Evolutionary conservation across 2,888 invertebrate genomes (phyloP).

Genomic region (Sialis fuliginosa): DNA sequence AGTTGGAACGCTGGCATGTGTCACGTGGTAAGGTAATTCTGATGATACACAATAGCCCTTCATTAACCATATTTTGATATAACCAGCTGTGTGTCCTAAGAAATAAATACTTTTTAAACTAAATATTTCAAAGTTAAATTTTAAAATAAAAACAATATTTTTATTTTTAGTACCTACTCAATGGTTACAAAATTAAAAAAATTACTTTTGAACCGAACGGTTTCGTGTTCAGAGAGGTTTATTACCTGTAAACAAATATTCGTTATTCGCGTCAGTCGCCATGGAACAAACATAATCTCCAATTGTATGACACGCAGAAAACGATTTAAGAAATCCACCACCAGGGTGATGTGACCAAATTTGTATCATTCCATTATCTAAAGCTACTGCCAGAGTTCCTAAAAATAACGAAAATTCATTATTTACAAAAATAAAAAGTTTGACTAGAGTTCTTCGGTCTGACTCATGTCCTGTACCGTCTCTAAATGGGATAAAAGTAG

Average conservation of each 20-base stretch:
- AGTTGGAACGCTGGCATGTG: conserved; percentile 28
- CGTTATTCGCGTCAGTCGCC: conserved; percentile 49
- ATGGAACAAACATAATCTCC: conserved; percentile 51
- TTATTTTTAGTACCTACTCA: too few relatives aligned
- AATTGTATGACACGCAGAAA: conserved; percentile 46
- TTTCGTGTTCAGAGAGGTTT: neutral
- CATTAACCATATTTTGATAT: conserved; percentile 65
- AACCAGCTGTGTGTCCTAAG: conserved; percentile 42
- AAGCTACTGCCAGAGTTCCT: conserved; percentile 51
- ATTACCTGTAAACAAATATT: conserved; percentile 53
- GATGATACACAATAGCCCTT: conserved; percentile 41
- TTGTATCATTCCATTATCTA: conserved; percentile 61
- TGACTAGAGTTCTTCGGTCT: too few relatives aligned
- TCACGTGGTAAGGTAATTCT: too few relatives aligned
- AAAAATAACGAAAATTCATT: conserved; percentile 3
- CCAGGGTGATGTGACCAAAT: conserved; percentile 66
- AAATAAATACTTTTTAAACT: conserved; percentile 1
- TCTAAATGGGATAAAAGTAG: too few relatives aligned
- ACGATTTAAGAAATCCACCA: conserved; percentile 52
- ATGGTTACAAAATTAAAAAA: too few relatives aligned
- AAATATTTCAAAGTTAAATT: too few relatives aligned
- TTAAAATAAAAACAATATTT: too few relatives aligned
- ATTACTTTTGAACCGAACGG: neutral
- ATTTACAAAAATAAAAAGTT: too few relatives aligned
- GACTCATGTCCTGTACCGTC: too few relatives aligned